Percentiles rank a stretch among this genome's conserved stretches.
These are phyloP conservation scores for Pangasius macronema DNA, from an alignment of 2,797 vertebrate species.

Conservation along the genomic window DNA sequence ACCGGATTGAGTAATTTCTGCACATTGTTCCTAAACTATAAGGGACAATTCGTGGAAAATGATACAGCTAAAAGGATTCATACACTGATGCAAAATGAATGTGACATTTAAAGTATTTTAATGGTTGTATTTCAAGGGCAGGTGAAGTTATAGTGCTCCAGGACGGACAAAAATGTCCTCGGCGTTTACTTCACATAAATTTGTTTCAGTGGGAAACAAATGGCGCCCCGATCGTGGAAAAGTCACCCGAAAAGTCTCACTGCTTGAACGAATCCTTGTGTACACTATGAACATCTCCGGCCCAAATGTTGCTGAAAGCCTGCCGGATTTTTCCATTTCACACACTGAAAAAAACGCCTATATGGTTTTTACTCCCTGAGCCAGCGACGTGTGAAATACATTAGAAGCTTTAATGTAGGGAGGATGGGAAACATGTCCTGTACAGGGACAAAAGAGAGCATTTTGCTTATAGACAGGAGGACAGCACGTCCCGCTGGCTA, in stretches of 20 bases:
- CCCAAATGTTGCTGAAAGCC: neutral
- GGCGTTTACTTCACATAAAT: neutral
- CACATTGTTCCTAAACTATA: neutral
- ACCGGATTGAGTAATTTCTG: neutral
- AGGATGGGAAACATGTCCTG: slow-evolving; percentile 26
- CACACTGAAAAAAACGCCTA: slow-evolving; percentile 33
- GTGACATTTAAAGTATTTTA: neutral
- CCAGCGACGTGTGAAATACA: slow-evolving; percentile 50
- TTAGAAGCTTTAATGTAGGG: slow-evolving; percentile 47
- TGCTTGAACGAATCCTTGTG: neutral
- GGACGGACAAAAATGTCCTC: neutral
- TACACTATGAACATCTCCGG: neutral
- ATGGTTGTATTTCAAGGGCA: neutral
- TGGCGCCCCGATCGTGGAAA: neutral
- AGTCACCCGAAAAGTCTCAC: neutral
- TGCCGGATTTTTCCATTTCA: slow-evolving; percentile 5
- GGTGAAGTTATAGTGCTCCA: neutral
- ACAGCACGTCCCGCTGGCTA: slow-evolving; percentile 20
- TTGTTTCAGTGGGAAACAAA: neutral
- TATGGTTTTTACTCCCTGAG: neutral
- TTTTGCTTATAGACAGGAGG: slow-evolving; percentile 44
- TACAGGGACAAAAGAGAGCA: slow-evolving; percentile 4
- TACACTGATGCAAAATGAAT: no score
- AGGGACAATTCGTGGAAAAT: neutral
- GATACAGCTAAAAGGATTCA: neutral